A percentile compares a stretch with the other conserved stretches of the same genome.
These are phyloP conservation scores for Phortica okadai DNA, from an alignment of 2,888 invertebrate species.

Conservation along the genomic window DNA sequence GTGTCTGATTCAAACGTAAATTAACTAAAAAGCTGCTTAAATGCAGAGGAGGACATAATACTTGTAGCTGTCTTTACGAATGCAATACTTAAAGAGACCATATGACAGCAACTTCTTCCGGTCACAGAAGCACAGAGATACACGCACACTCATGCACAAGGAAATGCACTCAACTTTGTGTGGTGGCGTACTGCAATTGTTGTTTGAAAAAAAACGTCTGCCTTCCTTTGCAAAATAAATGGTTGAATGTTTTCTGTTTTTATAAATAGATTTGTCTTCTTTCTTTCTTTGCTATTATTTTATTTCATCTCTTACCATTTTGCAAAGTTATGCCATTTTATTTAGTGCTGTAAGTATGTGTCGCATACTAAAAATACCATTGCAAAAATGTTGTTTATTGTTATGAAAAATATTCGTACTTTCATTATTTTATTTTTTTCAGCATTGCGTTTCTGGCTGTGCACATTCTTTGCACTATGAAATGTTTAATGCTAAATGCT, in stretches of 20 bases:
- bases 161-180: neutral
- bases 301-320: neutral
- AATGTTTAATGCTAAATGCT: slow-evolving; percentile 1
- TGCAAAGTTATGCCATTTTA: slow-evolving; percentile 21
- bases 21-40: too few species aligned
- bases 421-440: neutral
- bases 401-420: neutral
- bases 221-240: neutral
- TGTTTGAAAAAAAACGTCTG: neutral
- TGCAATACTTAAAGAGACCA: too few species aligned
- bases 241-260: slow-evolving; percentile 4
- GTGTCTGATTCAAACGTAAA: too few species aligned
- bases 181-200: neutral
- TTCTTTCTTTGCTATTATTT: too few species aligned
- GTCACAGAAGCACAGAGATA: neutral
- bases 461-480: too few species aligned
- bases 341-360: slow-evolving; percentile 19
- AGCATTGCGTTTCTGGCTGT: too few species aligned
- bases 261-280: too few species aligned
- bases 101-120: too few species aligned
- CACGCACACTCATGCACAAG: neutral
- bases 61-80: too few species aligned
- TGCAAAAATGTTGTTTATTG: slow-evolving; percentile 25
- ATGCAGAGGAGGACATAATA: too few species aligned
- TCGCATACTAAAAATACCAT: slow-evolving; percentile 21